These are phyloP conservation scores for Enteromius afrohamiltoni DNA, from an alignment of 2,797 vertebrate species.

Conservation along the genomic window DNA sequence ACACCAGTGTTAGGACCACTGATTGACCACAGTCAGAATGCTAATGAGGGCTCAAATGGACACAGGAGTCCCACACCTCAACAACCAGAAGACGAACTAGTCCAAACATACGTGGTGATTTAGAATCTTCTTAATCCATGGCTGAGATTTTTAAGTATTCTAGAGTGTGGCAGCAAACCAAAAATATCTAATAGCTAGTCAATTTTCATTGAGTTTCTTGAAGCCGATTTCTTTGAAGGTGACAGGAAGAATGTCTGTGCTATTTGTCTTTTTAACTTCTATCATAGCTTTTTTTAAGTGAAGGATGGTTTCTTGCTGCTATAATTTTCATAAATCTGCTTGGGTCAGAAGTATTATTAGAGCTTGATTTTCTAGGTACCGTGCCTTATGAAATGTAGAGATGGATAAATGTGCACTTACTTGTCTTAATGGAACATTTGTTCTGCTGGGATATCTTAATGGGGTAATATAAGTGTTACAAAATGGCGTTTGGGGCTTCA, in stretches of 20 bases:
- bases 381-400: slow-evolving; percentile 50
- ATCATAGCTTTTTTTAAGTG: slow-evolving; percentile 46
- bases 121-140: not conserved
- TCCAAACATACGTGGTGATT: slow-evolving; percentile 56
- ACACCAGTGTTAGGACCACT: slow-evolving; percentile 3
- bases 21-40: slow-evolving; percentile 24
- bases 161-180: not conserved
- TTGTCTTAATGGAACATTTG: not conserved
- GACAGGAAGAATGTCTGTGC: slow-evolving; percentile 22
- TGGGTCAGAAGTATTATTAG: not conserved
- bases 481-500: not conserved
- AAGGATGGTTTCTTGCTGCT: slow-evolving; percentile 41
- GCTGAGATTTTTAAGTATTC: not conserved
- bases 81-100: slow-evolving; percentile 54
- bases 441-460: not conserved
- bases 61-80: slow-evolving; percentile 32
- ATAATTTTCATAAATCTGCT: slow-evolving; percentile 12
- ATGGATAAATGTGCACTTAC: slow-evolving; percentile 40
- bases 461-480: not conserved
- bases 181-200: slow-evolving; percentile 6
- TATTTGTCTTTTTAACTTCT: slow-evolving; percentile 19
- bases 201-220: not conserved
- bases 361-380: not conserved
- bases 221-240: slow-evolving; percentile 25
- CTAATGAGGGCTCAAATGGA: slow-evolving; percentile 5